Percentiles rank a stretch among this genome's conserved stretches.
These are phyloP conservation scores for Tipula lateralis DNA, from an alignment of 2,888 invertebrate genomes.

Conservation along the genomic window DNA sequence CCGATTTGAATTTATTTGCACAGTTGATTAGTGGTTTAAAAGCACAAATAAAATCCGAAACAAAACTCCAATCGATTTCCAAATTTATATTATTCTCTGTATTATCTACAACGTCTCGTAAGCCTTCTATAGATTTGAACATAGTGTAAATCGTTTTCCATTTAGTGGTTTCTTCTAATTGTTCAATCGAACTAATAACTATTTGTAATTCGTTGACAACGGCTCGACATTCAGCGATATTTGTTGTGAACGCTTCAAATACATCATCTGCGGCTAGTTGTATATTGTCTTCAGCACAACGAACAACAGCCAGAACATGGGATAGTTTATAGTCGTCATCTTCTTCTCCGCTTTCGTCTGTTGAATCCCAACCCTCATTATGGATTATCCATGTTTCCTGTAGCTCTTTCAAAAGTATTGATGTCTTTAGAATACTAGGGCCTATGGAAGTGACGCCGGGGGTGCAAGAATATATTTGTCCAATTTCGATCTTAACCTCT, in stretches of 20 bases:
- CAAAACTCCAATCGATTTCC: slow-evolving; percentile 4
- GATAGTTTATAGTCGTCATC: neutral
- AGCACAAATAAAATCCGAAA: neutral
- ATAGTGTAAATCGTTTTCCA: slow-evolving; percentile 34
- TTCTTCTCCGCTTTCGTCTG: neutral
- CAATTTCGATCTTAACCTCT: slow-evolving; percentile 33
- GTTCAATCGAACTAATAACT: neutral
- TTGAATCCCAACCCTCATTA: neutral
- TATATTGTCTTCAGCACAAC: slow-evolving; percentile 31
- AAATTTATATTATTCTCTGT: too few species aligned
- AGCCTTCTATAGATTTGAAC: slow-evolving; percentile 29
- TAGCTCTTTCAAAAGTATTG: slow-evolving; percentile 32
- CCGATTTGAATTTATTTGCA: neutral
- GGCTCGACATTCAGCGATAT: slow-evolving; percentile 31
- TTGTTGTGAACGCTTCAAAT: slow-evolving; percentile 27
- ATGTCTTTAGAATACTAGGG: slow-evolving; percentile 32
- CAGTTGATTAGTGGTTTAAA: slow-evolving; percentile 25
- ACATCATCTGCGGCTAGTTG: slow-evolving; percentile 32
- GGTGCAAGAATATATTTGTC: slow-evolving; percentile 34
- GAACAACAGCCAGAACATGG: slow-evolving; percentile 28
- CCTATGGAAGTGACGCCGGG: slow-evolving; percentile 33
- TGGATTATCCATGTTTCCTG: slow-evolving; percentile 9
- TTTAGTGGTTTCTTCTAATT: slow-evolving; percentile 30
- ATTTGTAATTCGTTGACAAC: slow-evolving; percentile 25
- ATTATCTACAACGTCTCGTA: neutral